Evolutionary conservation across 2,113 vertebrate species (phyloP).

Genomic region (Bucco capensis): DNA sequence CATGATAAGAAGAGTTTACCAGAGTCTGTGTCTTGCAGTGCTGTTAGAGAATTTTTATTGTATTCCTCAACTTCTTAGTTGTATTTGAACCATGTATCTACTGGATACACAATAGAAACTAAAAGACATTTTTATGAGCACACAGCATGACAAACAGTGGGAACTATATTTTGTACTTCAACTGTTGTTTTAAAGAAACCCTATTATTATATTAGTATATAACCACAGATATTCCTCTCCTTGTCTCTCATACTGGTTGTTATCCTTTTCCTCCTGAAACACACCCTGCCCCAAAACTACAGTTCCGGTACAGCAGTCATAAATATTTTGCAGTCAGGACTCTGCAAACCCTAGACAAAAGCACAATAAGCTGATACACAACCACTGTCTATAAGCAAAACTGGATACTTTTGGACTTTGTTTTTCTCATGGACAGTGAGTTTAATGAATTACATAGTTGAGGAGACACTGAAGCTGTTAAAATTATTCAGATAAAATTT

Average conservation of each 20-base stretch:
- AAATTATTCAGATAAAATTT: background rate
- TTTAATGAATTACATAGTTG: background rate
- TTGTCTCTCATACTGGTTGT: background rate
- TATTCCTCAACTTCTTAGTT: background rate
- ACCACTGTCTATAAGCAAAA: background rate
- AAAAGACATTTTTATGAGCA: background rate
- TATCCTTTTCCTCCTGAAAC: background rate
- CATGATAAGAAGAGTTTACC: background rate
- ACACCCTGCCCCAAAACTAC: background rate
- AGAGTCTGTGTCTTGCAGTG: background rate
- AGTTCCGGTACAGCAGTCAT: background rate
- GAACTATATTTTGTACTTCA: background rate
- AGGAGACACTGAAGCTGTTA: background rate
- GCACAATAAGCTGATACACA: background rate
- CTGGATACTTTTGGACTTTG: background rate
- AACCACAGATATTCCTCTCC: background rate
- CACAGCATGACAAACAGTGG: background rate
- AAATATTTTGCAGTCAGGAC: background rate
- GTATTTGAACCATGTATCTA: background rate
- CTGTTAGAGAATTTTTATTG: background rate
- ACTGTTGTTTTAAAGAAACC: accelerated
- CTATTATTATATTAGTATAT: background rate
- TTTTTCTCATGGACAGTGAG: background rate
- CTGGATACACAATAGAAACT: background rate
- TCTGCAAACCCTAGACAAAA: background rate